Conservation (phyloP, 2,888 invertebrate species). For the Eilema griseolum region DNA sequence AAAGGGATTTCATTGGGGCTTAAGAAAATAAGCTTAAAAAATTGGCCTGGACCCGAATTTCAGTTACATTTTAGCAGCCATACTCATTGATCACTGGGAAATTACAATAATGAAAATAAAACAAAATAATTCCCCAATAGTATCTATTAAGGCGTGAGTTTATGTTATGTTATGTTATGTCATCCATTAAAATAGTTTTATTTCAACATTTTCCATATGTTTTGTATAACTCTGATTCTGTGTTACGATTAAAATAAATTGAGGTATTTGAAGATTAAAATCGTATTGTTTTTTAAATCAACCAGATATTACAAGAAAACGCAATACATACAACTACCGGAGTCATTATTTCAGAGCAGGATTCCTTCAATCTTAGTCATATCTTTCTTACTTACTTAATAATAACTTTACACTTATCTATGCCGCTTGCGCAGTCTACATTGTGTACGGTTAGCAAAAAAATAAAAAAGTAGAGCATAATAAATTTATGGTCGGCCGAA, state of each 20-base stretch:
- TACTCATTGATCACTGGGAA: no score
- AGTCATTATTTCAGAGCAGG: constrained; percentile 19
- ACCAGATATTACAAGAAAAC: not conserved
- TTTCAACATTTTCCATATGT: no score
- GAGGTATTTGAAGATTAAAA: not conserved
- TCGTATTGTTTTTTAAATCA: not conserved
- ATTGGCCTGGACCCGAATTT: no score
- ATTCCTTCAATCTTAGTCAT: constrained; percentile 48
- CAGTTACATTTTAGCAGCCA: no score
- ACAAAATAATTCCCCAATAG: no score
- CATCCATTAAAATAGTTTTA: no score
- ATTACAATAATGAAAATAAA: no score
- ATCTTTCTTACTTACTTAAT: constrained; percentile 49
- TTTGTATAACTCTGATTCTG: not conserved
- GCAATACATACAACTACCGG: constrained; percentile 13
- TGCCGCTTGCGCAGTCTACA: constrained; percentile 36
- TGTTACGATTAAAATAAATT: not conserved
- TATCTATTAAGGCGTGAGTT: no score
- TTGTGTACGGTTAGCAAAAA: constrained; percentile 31
- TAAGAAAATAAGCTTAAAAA: no score
- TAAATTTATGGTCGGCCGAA: no score
- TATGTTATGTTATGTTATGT: no score
- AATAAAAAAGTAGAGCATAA: constrained; percentile 9
- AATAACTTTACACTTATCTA: constrained; percentile 55
- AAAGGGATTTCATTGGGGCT: no score